Conservation (phyloP, 1,140 invertebrate species). For the Diachasmimorpha longicaudata region DNA sequence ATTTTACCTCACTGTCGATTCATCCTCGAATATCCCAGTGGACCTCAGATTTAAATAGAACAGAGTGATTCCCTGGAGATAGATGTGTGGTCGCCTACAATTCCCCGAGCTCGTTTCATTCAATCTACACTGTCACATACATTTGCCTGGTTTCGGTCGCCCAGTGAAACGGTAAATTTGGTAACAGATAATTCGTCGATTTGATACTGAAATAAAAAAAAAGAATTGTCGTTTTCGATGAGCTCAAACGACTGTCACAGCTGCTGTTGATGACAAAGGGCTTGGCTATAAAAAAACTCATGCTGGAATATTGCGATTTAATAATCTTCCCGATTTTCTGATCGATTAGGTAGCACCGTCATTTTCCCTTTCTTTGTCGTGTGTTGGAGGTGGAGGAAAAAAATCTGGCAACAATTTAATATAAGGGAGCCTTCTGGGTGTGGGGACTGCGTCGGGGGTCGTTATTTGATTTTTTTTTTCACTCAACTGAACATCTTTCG, state of each 20-base stretch:
- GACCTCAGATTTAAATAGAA: slow-evolving; percentile 19
- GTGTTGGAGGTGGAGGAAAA: slow-evolving; percentile 27
- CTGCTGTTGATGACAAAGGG: slow-evolving; percentile 3
- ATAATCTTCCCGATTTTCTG: slow-evolving; percentile 40
- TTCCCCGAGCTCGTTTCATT: slow-evolving; percentile 26
- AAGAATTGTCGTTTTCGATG: not conserved
- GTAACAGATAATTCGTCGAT: slow-evolving; percentile 1
- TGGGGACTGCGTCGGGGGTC: not conserved
- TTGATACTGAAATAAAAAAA: not conserved
- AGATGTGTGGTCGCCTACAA: not conserved
- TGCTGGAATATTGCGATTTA: slow-evolving; percentile 34
- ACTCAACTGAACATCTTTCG: slow-evolving; percentile 15
- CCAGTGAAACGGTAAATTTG: not conserved
- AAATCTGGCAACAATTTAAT: slow-evolving; percentile 38
- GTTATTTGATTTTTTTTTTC: slow-evolving; percentile 11
- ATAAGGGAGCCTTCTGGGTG: slow-evolving; percentile 18
- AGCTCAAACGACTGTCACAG: not conserved
- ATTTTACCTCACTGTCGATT: not conserved
- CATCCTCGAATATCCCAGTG: slow-evolving; percentile 18
- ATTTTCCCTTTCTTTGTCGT: slow-evolving; percentile 18
- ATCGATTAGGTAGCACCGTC: slow-evolving; percentile 36
- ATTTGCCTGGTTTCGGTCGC: not conserved
- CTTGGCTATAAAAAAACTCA: not conserved
- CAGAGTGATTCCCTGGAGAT: not conserved
- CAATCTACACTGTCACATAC: slow-evolving; percentile 27